Base-by-base conservation (phyloP, 2,797 vertebrate species). In the Brachyrhaphis roseni region DNA sequence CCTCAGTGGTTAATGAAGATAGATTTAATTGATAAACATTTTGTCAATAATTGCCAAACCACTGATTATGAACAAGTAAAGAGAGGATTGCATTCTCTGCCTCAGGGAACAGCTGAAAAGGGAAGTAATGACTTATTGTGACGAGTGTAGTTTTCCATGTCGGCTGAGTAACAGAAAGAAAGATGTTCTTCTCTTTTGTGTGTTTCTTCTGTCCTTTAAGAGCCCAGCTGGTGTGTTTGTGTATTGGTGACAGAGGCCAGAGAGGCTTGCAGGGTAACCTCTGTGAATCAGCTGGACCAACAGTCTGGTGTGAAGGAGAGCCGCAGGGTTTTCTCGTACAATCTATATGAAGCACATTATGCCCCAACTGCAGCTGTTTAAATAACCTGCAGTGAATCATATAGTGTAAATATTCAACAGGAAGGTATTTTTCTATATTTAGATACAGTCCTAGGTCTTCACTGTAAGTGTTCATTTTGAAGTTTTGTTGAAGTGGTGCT, bases 261-360 rank as follows among this genome's bases (percentile, higher is more conserved):
- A 80, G 86, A 82, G 87, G 80, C 82, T 55, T 51, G 77, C n/a
- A 49, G 81, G 80, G 74, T 80, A 66, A 81, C 76, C 76, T 82
- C 80, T 76, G 72, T 41, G 51, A 77, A 79, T 88, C 90, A 84
- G 90, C 79, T 91, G 90, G 81, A 88, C 86, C 75, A 90, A 90
- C 87, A 89, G 68, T 81, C 80, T n/a, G 77, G 66, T 72, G 74
- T 81, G 82, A 88, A 83, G 83, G 41, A 31, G 57, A 88, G 39
- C 86, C 83, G 41, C 76, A n/a, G 89, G 90, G 82, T 86, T 80
- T 76, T 81, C 79, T 39, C 62, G 55, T 49, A 57, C 64, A 75
- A 53, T 81, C 81, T 82, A 76, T 77, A 72, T 7, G 46, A 76
- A 72, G 43, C 72, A 13, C 45, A 16, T 23, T 46, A 13, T 57